Conservation (phyloP, 2,888 invertebrate genomes). For the Watsonalla binaria region DNA sequence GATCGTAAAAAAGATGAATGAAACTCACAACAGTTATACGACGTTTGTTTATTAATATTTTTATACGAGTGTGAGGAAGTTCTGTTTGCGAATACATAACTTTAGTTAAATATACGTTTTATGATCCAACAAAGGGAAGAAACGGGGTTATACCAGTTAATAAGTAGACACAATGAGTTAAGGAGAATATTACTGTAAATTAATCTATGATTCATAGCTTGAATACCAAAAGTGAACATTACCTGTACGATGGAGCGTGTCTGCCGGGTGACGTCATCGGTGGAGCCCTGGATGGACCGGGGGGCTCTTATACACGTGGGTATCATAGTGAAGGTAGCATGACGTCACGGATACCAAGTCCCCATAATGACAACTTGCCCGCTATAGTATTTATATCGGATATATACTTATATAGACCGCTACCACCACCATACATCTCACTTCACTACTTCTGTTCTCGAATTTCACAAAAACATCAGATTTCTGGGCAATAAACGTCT, state of each 20-base stretch:
- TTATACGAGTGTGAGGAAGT: background rate
- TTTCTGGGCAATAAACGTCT: no score
- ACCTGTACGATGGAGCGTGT: constrained; percentile 86
- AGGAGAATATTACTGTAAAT: background rate
- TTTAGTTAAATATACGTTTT: background rate
- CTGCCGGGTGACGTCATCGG: constrained; percentile 85
- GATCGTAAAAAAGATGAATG: background rate
- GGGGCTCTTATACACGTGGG: constrained; percentile 85
- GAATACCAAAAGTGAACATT: constrained; percentile 16
- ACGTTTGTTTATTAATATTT: background rate
- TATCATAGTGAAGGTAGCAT: constrained; percentile 69
- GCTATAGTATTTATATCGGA: background rate
- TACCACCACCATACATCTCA: constrained; percentile 2
- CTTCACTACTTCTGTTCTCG: constrained; percentile 2
- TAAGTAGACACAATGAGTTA: background rate
- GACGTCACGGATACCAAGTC: constrained; percentile 3
- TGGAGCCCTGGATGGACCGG: constrained; percentile 85
- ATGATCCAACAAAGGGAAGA: constrained; percentile 4
- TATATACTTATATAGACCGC: constrained; percentile 4
- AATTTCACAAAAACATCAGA: background rate
- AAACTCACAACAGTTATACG: background rate
- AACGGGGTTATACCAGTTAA: constrained; percentile 10
- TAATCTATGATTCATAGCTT: background rate
- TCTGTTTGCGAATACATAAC: constrained; percentile 4
- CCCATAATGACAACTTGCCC: constrained; percentile 3